Base-by-base conservation (phyloP, 2,888 invertebrate genomes). In the Thymelicus sylvestris region DNA sequence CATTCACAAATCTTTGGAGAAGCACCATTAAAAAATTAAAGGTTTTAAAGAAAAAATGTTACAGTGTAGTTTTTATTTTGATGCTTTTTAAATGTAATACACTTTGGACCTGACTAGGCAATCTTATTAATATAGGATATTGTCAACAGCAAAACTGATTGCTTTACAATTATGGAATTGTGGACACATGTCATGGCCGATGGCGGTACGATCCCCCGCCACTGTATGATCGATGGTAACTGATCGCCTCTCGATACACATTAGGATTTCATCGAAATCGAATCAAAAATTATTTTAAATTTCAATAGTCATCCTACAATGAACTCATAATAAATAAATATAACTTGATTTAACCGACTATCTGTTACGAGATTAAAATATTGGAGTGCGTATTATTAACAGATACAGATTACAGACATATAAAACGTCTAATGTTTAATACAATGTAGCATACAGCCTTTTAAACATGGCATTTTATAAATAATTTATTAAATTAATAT, bases 171-270 rank as follows among this genome's bases (percentile, higher is more conserved):
- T 41, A 60, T 12, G 47, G 31, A 52, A 59, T 52, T 60, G 60
- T 60, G 7, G 64, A 38, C 65, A 67, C 62, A 73, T 31, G 31
- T 31, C 31, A 31, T 31, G 31, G 31, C 31, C 31, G 31, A 31
- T 31, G 31, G 31, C 31, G 31, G 3, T 31, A 31, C 31, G 31
- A 31, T 64, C n/a, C 74, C 66, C 74, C 83, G 86, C 85, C 86
- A 75, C 75, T 65, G 60, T 71, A 86, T 89, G 90, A 90, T 89
- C 78, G 90, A 91, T 90, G 75, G 74, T 80, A 76, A 82, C 74
- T 74, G 81, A 85, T 84, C 75, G 72, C 71, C 69, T 71, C 77
- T 79, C 74, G 76, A 80, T 77, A 65, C 65, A 59, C 55, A 73
- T 73, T 31, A 63, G 44, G 41, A 57, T 44, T 39, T 59, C 38